Evolutionary conservation across 92 coral and sea anemone genomes (phyloP).

Genomic region (Epizoanthus ramosus): DNA sequence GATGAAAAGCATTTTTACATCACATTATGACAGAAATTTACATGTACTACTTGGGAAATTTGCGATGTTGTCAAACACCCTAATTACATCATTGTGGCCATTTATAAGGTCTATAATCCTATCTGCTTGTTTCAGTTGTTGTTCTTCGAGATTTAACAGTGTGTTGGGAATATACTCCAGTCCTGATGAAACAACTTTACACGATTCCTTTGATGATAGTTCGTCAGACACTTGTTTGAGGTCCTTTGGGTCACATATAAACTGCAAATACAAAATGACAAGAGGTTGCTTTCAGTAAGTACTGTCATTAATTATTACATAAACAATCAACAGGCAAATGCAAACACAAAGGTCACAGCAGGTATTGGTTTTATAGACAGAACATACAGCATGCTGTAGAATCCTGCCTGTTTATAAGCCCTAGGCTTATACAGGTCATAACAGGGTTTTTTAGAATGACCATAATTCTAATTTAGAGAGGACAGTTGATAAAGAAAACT

Average conservation of each 20-base stretch:
- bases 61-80: slow-evolving; percentile 87
- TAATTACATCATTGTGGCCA: slow-evolving; percentile 79
- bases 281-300: not conserved
- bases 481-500: too few species aligned
- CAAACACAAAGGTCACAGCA: too few species aligned
- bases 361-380: too few species aligned
- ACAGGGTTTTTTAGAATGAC: too few species aligned
- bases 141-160: slow-evolving; percentile 67
- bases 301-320: not conserved
- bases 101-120: slow-evolving; percentile 83
- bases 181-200: slow-evolving; percentile 67
- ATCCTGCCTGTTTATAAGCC: too few species aligned
- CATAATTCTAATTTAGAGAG: too few species aligned
- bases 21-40: slow-evolving; percentile 50
- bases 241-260: slow-evolving; percentile 80
- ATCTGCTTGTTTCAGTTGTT: slow-evolving; percentile 77
- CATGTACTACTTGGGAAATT: slow-evolving; percentile 86
- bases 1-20: too few species aligned
- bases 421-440: too few species aligned
- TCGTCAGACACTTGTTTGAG: slow-evolving; percentile 77
- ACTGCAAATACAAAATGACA: slow-evolving; percentile 62
- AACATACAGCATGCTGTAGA: too few species aligned
- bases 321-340: too few species aligned
- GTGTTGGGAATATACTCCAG: slow-evolving; percentile 84
- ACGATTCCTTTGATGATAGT: slow-evolving; percentile 60